Base-by-base conservation (phyloP, 1,140 invertebrate species). In the Chironomus striatipennis region DNA sequence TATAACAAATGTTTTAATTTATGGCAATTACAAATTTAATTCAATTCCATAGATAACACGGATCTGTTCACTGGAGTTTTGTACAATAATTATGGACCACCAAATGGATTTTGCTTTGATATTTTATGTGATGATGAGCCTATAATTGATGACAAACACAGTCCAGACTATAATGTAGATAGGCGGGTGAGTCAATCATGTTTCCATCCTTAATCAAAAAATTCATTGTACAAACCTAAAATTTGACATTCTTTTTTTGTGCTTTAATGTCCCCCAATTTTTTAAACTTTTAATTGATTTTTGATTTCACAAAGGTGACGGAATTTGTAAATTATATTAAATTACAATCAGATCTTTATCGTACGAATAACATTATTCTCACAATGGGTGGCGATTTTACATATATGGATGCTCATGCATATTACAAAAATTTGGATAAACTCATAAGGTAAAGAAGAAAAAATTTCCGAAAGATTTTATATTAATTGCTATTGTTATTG, bases 371-470 rank as follows among this genome's bases (percentile, higher is more conserved):
- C 80, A 85, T 97, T 7, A 85, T 97, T 75, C 84, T 97, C 72
- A 95, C 95, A 2, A 98, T 98, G 95, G 96, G 96, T 0, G 90
- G 90, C 76, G 96, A 98, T 84, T 98, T 98, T 80, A 88, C 91
- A 74, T 98, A 95, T 82, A 90, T 93, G 80, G 87, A 91, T 80
- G 95, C 96, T 1, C 84, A 90, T 77, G 87, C 88, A 78, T 95
- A 93, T 89, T 98, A 88, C 80, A 89, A 87, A 76, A 97, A 98
- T 81, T 79, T 98, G 79, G 95, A 98, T 80, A 93, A 93, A 80
- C 85, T 97, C 0, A 96, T 97, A 76, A 86, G 89, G 93, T 95
- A 85, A 85, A 70, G 20, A 67, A 67, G 2, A 17, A 67, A 18
- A n/a, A n/a, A n/a, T n/a, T n/a, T n/a, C n/a, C n/a, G n/a, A n/a